Evolutionary conservation across 2,797 vertebrate genomes (phyloP).

Genomic region (Microtus californicus): DNA sequence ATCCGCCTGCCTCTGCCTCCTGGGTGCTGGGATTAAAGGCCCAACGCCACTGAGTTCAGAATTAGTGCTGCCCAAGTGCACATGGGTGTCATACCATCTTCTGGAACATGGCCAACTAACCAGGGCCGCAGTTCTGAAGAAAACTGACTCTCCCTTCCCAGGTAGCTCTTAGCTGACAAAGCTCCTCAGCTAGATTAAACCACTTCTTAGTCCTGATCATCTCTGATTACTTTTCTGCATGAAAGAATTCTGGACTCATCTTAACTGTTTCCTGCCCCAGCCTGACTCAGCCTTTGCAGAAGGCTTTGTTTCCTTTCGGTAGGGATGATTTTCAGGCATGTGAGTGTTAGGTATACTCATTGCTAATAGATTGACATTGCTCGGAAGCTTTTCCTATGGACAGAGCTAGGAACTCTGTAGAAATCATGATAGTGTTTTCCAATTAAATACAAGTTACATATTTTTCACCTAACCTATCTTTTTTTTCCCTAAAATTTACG

Average conservation of each 20-base stretch:
- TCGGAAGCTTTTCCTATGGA: neutral
- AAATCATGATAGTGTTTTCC: conserved; percentile 16
- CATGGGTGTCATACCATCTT: neutral
- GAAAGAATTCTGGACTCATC: neutral
- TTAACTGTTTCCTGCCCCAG: neutral
- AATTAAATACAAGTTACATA: neutral
- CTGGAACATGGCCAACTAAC: neutral
- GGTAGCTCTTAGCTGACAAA: neutral
- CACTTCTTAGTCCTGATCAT: neutral
- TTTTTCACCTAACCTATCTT: neutral
- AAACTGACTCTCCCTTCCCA: neutral
- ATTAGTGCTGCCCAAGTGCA: neutral
- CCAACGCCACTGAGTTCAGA: neutral
- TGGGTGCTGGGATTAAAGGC: no score
- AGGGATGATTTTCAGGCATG: neutral
- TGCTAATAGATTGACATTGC: neutral
- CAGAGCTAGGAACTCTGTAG: neutral
- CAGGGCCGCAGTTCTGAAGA: neutral
- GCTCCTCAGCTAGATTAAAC: neutral
- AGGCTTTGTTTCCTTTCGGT: neutral
- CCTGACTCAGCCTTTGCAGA: neutral
- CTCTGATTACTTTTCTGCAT: neutral
- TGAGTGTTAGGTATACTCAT: neutral
- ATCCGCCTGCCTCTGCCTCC: no score
- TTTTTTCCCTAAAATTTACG: neutral